Percentiles rank a stretch among this genome's conserved stretches.
Evolutionary conservation across 2,113 vertebrate genomes (phyloP).

Genomic region (Fregata magnificens): DNA sequence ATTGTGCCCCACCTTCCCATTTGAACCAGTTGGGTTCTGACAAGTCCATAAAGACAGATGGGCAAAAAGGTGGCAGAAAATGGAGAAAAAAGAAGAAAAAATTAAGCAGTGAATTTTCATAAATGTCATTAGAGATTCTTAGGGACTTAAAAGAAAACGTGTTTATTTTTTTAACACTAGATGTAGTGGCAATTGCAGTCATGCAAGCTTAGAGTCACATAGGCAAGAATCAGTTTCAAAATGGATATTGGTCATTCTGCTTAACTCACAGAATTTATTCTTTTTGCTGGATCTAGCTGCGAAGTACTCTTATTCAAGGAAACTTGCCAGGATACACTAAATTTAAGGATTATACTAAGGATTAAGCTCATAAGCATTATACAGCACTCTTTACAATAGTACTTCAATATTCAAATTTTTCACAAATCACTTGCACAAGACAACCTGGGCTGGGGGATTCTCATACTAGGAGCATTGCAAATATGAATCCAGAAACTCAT

Average conservation of each 20-base stretch:
- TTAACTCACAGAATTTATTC: neutral
- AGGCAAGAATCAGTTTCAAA: neutral
- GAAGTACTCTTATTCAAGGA: neutral
- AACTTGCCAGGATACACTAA: neutral
- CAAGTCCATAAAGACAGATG: neutral
- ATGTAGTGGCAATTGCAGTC: neutral
- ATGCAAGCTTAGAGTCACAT: neutral
- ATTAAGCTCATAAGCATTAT: slow-evolving; percentile 7
- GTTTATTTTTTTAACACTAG: neutral
- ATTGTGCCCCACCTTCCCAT: neutral
- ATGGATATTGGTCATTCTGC: neutral
- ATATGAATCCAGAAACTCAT: neutral
- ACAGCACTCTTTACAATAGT: neutral
- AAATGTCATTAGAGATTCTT: neutral
- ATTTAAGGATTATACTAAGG: neutral
- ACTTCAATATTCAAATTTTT: neutral
- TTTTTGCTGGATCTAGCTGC: neutral
- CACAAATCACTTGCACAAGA: neutral
- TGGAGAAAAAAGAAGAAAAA: neutral
- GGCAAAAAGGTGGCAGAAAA: neutral
- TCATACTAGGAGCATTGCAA: neutral
- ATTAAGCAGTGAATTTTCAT: neutral
- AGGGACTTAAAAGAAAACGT: neutral
- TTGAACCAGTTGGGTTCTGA: neutral
- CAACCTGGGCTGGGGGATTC: neutral